These are phyloP conservation scores for Sinella curviseta DNA, from an alignment of 1,140 invertebrate genomes.

Conservation along the genomic window DNA sequence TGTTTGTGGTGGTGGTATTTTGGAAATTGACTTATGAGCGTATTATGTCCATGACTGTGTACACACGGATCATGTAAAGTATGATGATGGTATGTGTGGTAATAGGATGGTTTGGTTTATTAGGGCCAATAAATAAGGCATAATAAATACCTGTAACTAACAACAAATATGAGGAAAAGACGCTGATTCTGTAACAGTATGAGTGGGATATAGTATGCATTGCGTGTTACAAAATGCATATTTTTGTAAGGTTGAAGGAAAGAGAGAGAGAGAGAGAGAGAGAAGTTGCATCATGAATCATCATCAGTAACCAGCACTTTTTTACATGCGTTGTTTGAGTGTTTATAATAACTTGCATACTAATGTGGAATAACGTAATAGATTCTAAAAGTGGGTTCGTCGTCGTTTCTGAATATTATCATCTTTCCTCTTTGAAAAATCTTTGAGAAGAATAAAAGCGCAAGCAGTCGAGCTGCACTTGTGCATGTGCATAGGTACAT, in stretches of 20 bases:
- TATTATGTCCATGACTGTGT: conserved; percentile 7
- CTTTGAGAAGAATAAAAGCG: not conserved
- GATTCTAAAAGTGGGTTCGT: not conserved
- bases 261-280: not conserved
- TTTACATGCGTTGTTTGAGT: not conserved
- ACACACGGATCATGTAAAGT: no score
- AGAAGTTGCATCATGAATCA: conserved; percentile 19
- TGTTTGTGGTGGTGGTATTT: no score
- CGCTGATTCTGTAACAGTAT: not conserved
- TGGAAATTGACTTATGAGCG: conserved; percentile 22
- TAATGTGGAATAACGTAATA: not conserved
- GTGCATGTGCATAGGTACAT: no score
- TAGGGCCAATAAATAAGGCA: conserved; percentile 6
- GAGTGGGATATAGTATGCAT: not conserved
- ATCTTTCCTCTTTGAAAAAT: not conserved
- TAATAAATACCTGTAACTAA: conserved; percentile 18
- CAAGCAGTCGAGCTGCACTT: no score
- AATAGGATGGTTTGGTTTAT: no score
- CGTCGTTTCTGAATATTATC: not conserved
- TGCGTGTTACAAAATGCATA: not conserved
- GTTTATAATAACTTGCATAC: not conserved
- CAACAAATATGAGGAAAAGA: not conserved
- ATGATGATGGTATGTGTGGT: no score
- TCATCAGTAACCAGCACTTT: not conserved
- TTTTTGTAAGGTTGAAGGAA: not conserved